phyloP scores from a whole-genome alignment of 1,140 invertebrate genomes.

The Dryas iulia region DNA sequence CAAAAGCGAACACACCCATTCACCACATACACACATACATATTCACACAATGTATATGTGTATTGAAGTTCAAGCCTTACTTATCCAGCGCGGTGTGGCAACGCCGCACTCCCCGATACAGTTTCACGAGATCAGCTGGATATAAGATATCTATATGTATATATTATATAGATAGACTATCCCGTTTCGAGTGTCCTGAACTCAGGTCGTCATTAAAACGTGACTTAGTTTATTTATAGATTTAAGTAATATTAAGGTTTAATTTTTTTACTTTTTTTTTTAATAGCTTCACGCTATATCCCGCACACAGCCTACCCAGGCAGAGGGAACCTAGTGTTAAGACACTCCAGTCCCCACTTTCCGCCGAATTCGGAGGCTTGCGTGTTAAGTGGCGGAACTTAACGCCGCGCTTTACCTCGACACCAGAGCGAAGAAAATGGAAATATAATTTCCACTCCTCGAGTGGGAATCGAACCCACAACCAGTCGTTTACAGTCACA shows the following conservation, averaged over 20 bases:
- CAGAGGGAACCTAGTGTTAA: no score
- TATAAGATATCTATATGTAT: slow-evolving; percentile 8
- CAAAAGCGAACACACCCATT: neutral
- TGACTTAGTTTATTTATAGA: neutral
- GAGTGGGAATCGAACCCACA: no score
- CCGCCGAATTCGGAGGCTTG: no score
- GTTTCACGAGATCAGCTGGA: slow-evolving; percentile 52
- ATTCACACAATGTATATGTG: neutral
- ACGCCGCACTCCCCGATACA: slow-evolving; percentile 44
- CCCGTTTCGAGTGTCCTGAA: neutral
- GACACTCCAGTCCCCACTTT: no score
- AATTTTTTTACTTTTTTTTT: neutral
- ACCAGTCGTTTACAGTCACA: no score
- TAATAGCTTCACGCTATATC: no score
- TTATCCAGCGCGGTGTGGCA: slow-evolving; percentile 32
- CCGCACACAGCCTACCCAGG: no score
- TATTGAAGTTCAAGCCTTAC: neutral
- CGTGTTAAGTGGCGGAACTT: no score
- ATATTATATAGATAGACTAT: neutral
- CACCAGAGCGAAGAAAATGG: no score
- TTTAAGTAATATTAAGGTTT: neutral
- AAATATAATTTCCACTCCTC: no score
- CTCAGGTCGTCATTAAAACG: neutral
- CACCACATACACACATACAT: neutral
- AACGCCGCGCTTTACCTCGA: no score